Base-by-base conservation (phyloP, 2,113 vertebrate species). In the Corythornis cristatus region DNA sequence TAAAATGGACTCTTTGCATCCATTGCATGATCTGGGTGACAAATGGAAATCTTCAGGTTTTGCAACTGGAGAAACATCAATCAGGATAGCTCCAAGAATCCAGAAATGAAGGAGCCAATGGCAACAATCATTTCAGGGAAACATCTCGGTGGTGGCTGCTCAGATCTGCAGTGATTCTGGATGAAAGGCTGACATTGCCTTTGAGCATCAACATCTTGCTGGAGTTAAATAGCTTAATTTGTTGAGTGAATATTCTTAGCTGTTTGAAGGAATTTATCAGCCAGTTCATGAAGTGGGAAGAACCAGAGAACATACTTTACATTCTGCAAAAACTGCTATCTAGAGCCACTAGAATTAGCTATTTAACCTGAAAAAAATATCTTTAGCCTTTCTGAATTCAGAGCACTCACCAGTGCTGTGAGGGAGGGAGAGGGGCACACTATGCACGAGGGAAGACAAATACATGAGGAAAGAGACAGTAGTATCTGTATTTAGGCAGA, bases 41-140 rank as follows among this genome's bases (percentile, higher is more conserved):
- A 82, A 89, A 89, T 83, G 46, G 80, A 65, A 62, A 82, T 93
- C 17, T 82, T 90, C 71, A 51, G 42, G 33, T 58, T 95, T 95
- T 90, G 66, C 58, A 82, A 51, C 42, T 65, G 60, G 46, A 80
- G 50, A 67, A 82, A 26, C 37, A 19, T 46, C 2, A 1, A 56
- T 92, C 87, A 51, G 71, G 89, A 23, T 65, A 58, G 71, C 51
- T 86, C 19, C 5, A 70, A 73, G 91, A 56, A 66, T 89, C 56
- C 18, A 14, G 33, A 89, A 89, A 26, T 70, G 37, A 58, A 11
- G 28, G 64, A 67, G 46, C 35, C 37, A 73, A 8, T 68, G 53
- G 66, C 88, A 96, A 61, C 14, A 77, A 17, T 62, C 62, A 5
- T 84, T 89, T 76, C 16, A 62, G 13, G 51, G 50, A 89, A 74